Evolutionary conservation across 2,888 invertebrate genomes (phyloP), one percentile per base, ranked within the genome.

Genomic region (Leptinotarsa haldemani): DNA sequence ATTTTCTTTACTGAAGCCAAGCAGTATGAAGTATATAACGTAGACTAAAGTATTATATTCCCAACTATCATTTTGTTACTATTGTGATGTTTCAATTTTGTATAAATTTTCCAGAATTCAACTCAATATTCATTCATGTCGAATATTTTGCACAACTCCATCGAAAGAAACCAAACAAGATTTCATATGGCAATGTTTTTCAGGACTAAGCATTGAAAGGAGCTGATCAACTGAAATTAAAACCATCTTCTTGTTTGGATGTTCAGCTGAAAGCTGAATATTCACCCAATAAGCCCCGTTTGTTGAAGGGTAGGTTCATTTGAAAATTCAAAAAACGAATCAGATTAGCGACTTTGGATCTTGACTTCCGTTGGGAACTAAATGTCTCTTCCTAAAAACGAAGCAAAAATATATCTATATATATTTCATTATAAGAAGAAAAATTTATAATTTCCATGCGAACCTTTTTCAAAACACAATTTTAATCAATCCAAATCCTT

Each of bases 31-130:
- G 83, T 83, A 80, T 80, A 75, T 78, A 70, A 80, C 78, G 81
- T 77, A 40, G 40, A 40, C 40, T 78, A 77, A 78, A 79, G 78
- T 82, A 81, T 78, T 83, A 82, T 81, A 81, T 82, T 83, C 82
- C 80, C 79, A 82, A 78, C 75, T 79, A 77, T 84, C 78, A 82
- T 83, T 83, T 83, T 83, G 83, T 84, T 83, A 80, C 84, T 82
- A 84, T 82, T 83, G 84, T 84, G 83, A 84, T 83, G 82, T 84
- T 84, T 84, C 84, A 84, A 75, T 82, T 82, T 80, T 74, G 80
- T 80, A 72, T 77, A 79, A 74, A 71, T 73, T 77, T 76, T 72
- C 68, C 63, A 70, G 72, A 30, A 20, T 70, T 76, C 69, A 74
- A 67, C 74, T 74, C 70, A 56, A 66, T 69, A 71, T 76, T 72